Conservation (phyloP, 2,888 invertebrate species). For the Ceramica pisi region DNA sequence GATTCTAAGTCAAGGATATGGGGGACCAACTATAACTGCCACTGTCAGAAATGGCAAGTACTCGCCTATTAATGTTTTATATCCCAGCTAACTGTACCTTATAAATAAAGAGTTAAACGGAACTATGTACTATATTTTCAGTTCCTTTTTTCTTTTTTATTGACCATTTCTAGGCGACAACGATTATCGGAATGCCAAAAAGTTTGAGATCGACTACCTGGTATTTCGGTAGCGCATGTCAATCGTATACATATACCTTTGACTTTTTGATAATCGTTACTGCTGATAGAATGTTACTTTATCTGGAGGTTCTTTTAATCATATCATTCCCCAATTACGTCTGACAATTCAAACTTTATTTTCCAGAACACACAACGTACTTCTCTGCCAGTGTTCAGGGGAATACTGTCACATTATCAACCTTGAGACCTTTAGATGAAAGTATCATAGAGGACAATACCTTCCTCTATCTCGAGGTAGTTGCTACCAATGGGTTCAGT, state of each 20-base stretch:
- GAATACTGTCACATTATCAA: constrained; percentile 74
- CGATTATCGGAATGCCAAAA: too few species aligned
- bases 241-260: too few species aligned
- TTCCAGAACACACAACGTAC: constrained; percentile 71
- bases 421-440: constrained; percentile 70
- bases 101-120: background rate
- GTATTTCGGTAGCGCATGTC: too few species aligned
- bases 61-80: background rate
- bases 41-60: constrained; percentile 70
- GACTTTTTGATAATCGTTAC: too few species aligned
- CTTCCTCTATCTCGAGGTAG: constrained; percentile 75
- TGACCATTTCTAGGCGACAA: too few species aligned
- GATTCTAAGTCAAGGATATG: constrained; percentile 75
- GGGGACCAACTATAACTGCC: constrained; percentile 64
- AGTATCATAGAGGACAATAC: constrained; percentile 74
- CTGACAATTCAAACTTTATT: background rate
- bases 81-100: background rate
- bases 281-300: too few species aligned
- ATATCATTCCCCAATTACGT: too few species aligned
- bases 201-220: too few species aligned
- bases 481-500: constrained; percentile 71
- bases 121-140: too few species aligned
- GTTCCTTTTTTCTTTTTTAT: too few species aligned
- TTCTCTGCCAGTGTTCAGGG: constrained; percentile 69
- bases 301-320: too few species aligned